phyloP scores from a whole-genome alignment of 2,888 invertebrate species.

The Carpatolechia fugitivella region DNA sequence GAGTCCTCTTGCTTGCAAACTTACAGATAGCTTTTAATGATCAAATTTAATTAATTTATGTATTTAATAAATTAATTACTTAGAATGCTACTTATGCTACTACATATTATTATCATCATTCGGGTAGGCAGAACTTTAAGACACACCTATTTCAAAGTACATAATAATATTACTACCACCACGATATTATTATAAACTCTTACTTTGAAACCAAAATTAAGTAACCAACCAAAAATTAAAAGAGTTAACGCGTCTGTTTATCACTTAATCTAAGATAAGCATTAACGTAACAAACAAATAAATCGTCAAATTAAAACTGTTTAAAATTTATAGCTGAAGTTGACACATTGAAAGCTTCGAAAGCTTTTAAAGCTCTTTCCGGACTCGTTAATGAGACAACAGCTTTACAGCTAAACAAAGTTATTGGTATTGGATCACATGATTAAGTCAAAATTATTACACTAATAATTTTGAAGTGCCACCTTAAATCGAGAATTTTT shows the following conservation, averaged over 20 bases:
- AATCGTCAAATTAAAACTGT: constrained; percentile 61
- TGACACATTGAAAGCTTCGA: constrained; percentile 20
- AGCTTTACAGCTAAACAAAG: constrained; percentile 45
- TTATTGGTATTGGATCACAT: constrained; percentile 35
- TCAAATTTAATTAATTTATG: too few species aligned
- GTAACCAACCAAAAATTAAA: not conserved
- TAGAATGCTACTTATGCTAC: too few species aligned
- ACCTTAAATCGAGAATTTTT: not conserved
- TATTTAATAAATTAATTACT: too few species aligned
- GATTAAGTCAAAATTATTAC: constrained; percentile 19
- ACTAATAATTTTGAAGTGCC: constrained; percentile 9
- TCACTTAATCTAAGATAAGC: constrained; percentile 2
- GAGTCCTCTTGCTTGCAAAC: not conserved
- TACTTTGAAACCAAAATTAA: too few species aligned
- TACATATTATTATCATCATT: too few species aligned
- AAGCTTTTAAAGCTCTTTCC: constrained; percentile 23
- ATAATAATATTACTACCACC: too few species aligned
- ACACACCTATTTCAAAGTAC: too few species aligned
- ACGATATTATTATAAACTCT: too few species aligned
- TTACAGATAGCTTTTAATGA: too few species aligned
- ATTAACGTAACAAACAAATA: constrained; percentile 45
- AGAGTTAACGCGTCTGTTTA: not conserved
- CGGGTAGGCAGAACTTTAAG: too few species aligned
- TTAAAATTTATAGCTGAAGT: constrained; percentile 38
- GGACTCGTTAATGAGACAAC: constrained; percentile 60